phyloP scores from a whole-genome alignment of 92 coral and sea anemone genomes.

The Anthopleura xanthogrammica region DNA sequence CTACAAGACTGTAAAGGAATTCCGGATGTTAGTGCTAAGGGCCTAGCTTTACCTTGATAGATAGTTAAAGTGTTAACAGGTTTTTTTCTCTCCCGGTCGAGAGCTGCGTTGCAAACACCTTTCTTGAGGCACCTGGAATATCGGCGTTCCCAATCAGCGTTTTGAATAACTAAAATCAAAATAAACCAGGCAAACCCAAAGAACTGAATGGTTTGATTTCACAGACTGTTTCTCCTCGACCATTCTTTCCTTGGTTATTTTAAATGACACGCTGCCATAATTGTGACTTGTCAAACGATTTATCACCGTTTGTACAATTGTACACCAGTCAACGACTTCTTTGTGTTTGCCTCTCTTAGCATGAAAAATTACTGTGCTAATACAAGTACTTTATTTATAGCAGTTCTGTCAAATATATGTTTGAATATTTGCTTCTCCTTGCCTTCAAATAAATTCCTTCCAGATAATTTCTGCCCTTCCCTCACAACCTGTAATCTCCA shows the following conservation, averaged over 20 bases:
- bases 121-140: slow-evolving; percentile 35
- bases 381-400: slow-evolving; percentile 20
- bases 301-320: background rate
- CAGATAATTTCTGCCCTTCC: background rate
- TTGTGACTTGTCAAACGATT: background rate
- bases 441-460: background rate
- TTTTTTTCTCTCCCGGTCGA: slow-evolving; percentile 1
- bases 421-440: background rate
- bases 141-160: slow-evolving; percentile 43
- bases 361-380: slow-evolving; percentile 8
- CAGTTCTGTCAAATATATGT: slow-evolving; percentile 14
- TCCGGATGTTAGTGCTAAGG: slow-evolving; percentile 23
- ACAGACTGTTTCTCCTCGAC: background rate
- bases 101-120: slow-evolving; percentile 28
- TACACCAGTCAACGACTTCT: background rate
- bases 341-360: slow-evolving; percentile 2
- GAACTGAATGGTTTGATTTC: background rate
- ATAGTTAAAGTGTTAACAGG: slow-evolving; percentile 6
- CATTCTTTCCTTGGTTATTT: background rate
- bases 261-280: background rate
- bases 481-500: slow-evolving; percentile 7
- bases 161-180: slow-evolving; percentile 35
- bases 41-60: background rate
- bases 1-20: slow-evolving; percentile 17
- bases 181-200: slow-evolving; percentile 9